Evolutionary conservation across 1,140 invertebrate species (phyloP).

Genomic region (Anoplolepis gracilipes): DNA sequence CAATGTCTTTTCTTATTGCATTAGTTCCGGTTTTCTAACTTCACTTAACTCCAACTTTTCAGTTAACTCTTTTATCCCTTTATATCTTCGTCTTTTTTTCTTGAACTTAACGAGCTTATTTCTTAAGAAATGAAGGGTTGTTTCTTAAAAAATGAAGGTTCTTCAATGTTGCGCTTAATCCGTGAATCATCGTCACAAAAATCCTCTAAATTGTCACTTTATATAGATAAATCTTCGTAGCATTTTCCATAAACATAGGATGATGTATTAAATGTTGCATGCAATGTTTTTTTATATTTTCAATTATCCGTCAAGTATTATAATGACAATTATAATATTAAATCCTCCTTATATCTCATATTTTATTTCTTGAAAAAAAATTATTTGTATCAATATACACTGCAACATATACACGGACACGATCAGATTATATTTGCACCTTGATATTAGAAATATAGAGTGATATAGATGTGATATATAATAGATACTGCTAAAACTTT

Average conservation of each 20-base stretch:
- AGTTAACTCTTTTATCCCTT: no score
- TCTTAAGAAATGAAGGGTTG: no score
- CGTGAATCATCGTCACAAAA: not conserved
- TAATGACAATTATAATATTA: not conserved
- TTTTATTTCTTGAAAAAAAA: not conserved
- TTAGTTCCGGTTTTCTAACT: no score
- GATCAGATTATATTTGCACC: not conserved
- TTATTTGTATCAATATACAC: constrained; percentile 14
- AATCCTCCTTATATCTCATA: constrained; percentile 2
- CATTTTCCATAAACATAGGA: not conserved
- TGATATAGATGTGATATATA: no score
- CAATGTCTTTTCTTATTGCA: not conserved
- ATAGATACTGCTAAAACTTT: no score
- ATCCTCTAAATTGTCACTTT: not conserved
- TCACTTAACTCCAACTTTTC: no score
- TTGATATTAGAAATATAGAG: not conserved
- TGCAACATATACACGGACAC: not conserved
- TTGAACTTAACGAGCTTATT: no score
- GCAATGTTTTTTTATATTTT: constrained; percentile 68
- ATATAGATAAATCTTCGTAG: no score
- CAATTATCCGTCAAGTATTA: constrained; percentile 10
- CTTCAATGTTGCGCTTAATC: no score
- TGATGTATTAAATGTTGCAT: constrained; percentile 74
- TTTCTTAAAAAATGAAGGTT: not conserved
- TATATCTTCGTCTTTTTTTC: no score